Base-by-base conservation (phyloP, 2,888 invertebrate species). In the Nycteola revayana region DNA sequence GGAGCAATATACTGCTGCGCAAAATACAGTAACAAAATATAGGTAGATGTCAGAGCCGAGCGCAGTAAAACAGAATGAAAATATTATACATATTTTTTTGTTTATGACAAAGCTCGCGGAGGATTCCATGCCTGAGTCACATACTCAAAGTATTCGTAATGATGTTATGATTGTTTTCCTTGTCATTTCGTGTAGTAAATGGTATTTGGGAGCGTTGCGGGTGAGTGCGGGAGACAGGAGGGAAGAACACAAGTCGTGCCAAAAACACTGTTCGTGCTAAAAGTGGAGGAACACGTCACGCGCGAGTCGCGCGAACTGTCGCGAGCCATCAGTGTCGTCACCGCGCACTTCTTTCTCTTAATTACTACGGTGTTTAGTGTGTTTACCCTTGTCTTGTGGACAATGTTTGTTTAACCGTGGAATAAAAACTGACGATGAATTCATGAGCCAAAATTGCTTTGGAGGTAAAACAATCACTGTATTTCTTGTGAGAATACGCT, bases 211-310 rank as follows among this genome's bases (percentile, higher is more conserved):
- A 49, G 38, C 34, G 29, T 35, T 30, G 41, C 49, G 35, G 27
- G 30, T 49, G 52, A 44, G 43, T 43, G 30, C 49, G 57, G 56
- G 67, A 70, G 72, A 79, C 62, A 76, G 66, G 39, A 61, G 74
- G 73, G 76, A 77, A 75, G 72, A 76, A 66, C 66, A 69, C 70
- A 69, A 63, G 65, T 60, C 56, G 58, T 75, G 79, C 77, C 78
- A 86, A 80, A 71, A 78, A 69, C 73, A 69, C 70, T 73, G 72
- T 59, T 60, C 64, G 69, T 45, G 72, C 84, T 83, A 85, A 85
- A 83, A 70, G 60, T 58, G 76, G 79, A 66, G 42, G 40, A 74
- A 64, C 76, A 73, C 81, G 80, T 80, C 84, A 81, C 66, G 56
- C 62, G 36, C 50, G 42, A 49, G 49, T 40, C 44, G 36, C 55